These are phyloP conservation scores for Lytechinus variegatus DNA, from an alignment of 35 echinoderm and acorn worm species.

Conservation along the genomic window DNA sequence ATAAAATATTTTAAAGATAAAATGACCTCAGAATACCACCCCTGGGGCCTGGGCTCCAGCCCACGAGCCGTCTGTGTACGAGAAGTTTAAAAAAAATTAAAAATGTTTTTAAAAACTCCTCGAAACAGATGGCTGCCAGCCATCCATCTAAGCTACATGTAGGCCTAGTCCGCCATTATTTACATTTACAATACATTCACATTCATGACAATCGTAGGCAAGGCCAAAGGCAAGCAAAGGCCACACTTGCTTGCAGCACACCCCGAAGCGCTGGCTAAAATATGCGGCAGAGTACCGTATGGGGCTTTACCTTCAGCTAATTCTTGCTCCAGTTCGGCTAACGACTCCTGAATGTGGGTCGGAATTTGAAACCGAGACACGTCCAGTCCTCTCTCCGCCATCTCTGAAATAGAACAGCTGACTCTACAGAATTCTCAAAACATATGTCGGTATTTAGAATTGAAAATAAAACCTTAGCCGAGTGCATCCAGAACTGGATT, in stretches of 20 bases:
- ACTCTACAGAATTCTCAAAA: neutral
- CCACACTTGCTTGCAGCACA: neutral
- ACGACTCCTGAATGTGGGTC: slow-evolving; percentile 50
- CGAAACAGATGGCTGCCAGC: no score
- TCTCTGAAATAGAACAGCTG: neutral
- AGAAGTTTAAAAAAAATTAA: no score
- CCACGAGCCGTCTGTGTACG: no score
- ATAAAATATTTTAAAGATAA: no score
- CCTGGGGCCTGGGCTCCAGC: no score
- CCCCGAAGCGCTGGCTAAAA: slow-evolving; percentile 31
- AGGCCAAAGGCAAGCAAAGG: neutral
- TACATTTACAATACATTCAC: no score
- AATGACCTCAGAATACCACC: no score
- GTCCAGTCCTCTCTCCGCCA: slow-evolving; percentile 50
- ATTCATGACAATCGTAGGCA: neutral
- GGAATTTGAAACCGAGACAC: slow-evolving; percentile 49
- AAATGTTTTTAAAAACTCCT: no score
- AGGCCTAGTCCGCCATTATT: no score
- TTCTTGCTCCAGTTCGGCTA: slow-evolving; percentile 53
- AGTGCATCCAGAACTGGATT: neutral
- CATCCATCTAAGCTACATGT: no score
- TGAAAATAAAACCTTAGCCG: neutral
- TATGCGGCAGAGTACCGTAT: neutral
- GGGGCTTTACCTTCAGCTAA: slow-evolving; percentile 52
- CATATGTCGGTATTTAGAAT: neutral